These are phyloP conservation scores for Popillia japonica DNA, from an alignment of 1,140 invertebrate species.

Conservation along the genomic window DNA sequence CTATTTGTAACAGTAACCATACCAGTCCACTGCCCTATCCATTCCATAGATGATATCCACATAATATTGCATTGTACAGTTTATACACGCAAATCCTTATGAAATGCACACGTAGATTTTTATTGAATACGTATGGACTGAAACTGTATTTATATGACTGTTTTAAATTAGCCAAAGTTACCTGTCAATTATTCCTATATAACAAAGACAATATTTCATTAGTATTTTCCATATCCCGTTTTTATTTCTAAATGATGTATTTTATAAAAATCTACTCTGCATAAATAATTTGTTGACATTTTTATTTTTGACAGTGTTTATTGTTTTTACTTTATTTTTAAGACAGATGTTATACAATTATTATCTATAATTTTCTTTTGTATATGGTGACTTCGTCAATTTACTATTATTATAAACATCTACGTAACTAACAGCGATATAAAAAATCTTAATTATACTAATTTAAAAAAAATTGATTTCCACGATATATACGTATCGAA, in stretches of 20 bases:
- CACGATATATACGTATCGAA: not conserved
- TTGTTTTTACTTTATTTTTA: slow-evolving; percentile 28
- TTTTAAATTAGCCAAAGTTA: slow-evolving; percentile 35
- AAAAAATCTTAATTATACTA: slow-evolving; percentile 16
- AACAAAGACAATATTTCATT: slow-evolving; percentile 32
- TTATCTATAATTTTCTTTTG: slow-evolving; percentile 36
- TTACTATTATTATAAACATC: slow-evolving; percentile 29
- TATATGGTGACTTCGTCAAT: slow-evolving; percentile 6
- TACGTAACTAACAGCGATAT: not conserved
- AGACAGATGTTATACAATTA: slow-evolving; percentile 22
- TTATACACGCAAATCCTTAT: not conserved
- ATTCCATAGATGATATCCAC: slow-evolving; percentile 42
- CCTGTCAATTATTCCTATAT: slow-evolving; percentile 35
- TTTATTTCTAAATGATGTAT: slow-evolving; percentile 12
- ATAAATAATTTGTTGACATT: slow-evolving; percentile 21
- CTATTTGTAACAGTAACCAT: not conserved
- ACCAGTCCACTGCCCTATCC: slow-evolving; percentile 43
- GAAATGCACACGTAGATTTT: slow-evolving; percentile 18
- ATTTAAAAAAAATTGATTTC: slow-evolving; percentile 7
- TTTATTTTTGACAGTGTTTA: slow-evolving; percentile 29
- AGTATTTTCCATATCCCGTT: not conserved
- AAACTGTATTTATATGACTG: slow-evolving; percentile 20
- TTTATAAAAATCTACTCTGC: slow-evolving; percentile 32
- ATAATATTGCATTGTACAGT: slow-evolving; percentile 15
- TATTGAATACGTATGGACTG: slow-evolving; percentile 20